A percentile compares a stretch with the other conserved stretches of the same genome.
Evolutionary conservation across 2,113 vertebrate genomes (phyloP).

Genomic region (Megaleporinus macrocephalus): DNA sequence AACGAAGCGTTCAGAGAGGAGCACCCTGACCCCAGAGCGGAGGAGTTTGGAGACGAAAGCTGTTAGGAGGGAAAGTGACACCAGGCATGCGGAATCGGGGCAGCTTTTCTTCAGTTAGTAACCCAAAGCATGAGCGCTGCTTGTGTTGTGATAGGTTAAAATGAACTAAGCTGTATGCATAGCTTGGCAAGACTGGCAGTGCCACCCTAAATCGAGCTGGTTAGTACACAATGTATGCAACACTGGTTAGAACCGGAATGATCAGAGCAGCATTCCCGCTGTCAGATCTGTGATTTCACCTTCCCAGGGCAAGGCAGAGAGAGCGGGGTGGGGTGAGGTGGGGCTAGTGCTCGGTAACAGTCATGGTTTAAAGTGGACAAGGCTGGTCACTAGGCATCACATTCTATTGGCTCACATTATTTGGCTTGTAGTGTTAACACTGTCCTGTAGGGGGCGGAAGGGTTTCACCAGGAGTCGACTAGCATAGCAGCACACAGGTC

Average conservation of each 20-base stretch:
- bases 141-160: neutral
- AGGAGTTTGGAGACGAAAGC: no score
- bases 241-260: neutral
- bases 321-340: no score
- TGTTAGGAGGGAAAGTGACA: neutral
- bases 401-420: neutral
- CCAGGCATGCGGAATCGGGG: conserved; percentile 6
- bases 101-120: neutral
- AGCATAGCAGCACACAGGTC: neutral
- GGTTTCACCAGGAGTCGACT: neutral
- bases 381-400: neutral
- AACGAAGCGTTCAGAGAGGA: neutral
- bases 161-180: neutral
- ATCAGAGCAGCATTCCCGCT: neutral
- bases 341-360: neutral
- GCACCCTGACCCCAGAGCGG: neutral
- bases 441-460: conserved; percentile 11
- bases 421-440: neutral
- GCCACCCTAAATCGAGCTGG: neutral
- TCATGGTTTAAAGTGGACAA: neutral
- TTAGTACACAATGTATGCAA: neutral
- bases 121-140: neutral
- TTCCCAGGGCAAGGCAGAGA: neutral
- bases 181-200: neutral
- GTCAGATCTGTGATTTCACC: no score